Conservation (phyloP, 2,113 vertebrate genomes). For the Ammodytes marinus region DNA sequence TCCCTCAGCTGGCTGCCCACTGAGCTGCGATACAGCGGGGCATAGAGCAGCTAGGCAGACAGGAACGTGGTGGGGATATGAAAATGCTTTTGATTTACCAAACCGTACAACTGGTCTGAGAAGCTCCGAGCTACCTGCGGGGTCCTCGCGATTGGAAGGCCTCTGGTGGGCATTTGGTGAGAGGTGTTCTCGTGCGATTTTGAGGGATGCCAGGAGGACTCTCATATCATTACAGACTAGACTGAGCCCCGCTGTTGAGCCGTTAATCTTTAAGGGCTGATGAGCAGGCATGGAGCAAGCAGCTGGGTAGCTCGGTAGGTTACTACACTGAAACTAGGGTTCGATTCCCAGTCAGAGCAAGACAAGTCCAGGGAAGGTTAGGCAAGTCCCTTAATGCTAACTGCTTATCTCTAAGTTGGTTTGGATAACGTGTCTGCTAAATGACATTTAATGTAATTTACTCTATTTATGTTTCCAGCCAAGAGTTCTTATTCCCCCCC, state of each 20-base stretch:
- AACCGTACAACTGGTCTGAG: conserved; percentile 42
- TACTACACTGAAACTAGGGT: too few relatives aligned
- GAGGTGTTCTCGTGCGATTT: conserved; percentile 51
- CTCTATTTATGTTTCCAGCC: not conserved
- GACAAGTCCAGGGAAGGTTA: too few relatives aligned
- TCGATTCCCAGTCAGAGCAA: too few relatives aligned
- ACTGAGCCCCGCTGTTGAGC: conserved; percentile 40
- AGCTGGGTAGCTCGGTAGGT: too few relatives aligned
- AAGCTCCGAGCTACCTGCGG: conserved; percentile 53
- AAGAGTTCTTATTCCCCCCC: not conserved
- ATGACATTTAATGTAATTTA: too few relatives aligned
- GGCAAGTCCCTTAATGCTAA: too few relatives aligned
- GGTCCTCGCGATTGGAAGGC: conserved; percentile 43
- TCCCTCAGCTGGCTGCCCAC: conserved; percentile 53
- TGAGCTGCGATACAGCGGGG: conserved; percentile 36
- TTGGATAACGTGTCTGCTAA: too few relatives aligned
- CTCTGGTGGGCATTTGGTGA: conserved; percentile 42
- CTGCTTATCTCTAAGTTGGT: too few relatives aligned
- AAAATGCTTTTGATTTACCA: conserved; percentile 65
- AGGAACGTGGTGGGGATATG: conserved; percentile 27
- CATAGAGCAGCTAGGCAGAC: conserved; percentile 37
- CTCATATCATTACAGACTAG: conserved; percentile 43
- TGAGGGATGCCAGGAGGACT: conserved; percentile 52
- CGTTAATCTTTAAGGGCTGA: conserved; percentile 45
- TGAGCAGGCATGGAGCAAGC: conserved; percentile 6